phyloP scores from a whole-genome alignment of 2,888 invertebrate genomes.

The Drosophila macrospina region DNA sequence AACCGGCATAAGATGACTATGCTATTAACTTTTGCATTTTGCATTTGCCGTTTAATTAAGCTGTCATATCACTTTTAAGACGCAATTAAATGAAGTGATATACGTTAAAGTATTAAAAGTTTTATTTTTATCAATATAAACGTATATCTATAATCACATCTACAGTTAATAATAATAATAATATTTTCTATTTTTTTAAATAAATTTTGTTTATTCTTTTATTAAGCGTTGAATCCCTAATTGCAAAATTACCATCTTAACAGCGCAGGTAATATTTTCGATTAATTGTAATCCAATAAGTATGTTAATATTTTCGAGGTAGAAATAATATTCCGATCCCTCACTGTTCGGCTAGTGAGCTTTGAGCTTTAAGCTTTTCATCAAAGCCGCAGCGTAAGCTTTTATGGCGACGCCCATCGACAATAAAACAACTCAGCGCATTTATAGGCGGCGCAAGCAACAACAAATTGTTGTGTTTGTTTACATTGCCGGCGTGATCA shows the following conservation, averaged over 20 bases:
- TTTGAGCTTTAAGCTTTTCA: constrained; percentile 42
- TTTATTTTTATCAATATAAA: not conserved
- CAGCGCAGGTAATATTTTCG: too few relatives aligned
- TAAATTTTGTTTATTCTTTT: too few relatives aligned
- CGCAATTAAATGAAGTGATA: not conserved
- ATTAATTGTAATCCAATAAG: not conserved
- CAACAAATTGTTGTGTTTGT: constrained; percentile 41
- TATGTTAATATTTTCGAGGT: not conserved
- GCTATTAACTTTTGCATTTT: not conserved
- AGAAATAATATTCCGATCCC: constrained; percentile 31
- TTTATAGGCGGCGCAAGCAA: constrained; percentile 14
- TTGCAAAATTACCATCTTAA: too few relatives aligned
- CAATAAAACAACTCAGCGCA: constrained; percentile 12
- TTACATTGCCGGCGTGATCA: constrained; percentile 56
- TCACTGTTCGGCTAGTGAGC: constrained; percentile 22
- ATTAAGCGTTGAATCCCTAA: too few relatives aligned
- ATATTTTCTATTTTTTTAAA: too few relatives aligned
- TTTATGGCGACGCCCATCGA: constrained; percentile 22
- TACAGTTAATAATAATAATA: too few relatives aligned
- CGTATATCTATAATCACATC: too few relatives aligned
- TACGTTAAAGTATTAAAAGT: not conserved
- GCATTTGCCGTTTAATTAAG: not conserved
- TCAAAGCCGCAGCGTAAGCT: constrained; percentile 32
- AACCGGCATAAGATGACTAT: not conserved
- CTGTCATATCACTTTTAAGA: not conserved